phyloP scores from a whole-genome alignment of 2,113 vertebrate genomes.

The Silurus asotus region DNA sequence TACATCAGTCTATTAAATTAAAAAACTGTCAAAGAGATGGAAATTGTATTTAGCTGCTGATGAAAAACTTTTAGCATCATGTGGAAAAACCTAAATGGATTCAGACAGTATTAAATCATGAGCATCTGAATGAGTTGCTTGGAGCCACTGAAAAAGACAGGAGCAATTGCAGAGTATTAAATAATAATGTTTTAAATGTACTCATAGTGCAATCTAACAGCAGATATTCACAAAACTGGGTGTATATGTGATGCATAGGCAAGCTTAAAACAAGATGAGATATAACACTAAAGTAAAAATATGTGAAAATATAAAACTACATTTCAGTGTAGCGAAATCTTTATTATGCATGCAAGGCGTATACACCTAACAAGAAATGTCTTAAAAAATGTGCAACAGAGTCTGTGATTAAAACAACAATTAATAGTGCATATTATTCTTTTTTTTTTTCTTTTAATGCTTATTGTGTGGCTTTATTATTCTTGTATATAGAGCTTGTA shows the following conservation, averaged over 20 bases:
- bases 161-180: neutral
- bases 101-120: constrained; percentile 39
- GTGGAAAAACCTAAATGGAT: constrained; percentile 26
- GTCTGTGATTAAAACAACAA: no score
- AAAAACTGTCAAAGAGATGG: constrained; percentile 39
- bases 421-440: no score
- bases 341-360: neutral
- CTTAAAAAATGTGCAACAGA: neutral
- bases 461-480: no score
- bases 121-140: constrained; percentile 11
- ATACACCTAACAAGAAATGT: neutral
- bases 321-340: neutral
- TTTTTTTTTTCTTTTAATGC: no score
- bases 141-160: neutral
- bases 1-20: constrained; percentile 49
- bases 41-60: constrained; percentile 49
- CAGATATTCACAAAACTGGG: neutral
- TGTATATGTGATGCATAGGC: neutral
- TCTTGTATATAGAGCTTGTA: neutral
- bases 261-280: neutral
- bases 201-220: neutral
- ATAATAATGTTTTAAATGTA: constrained; percentile 11
- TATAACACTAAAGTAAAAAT: neutral
- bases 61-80: constrained; percentile 24
- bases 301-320: neutral